Conservation (phyloP, 2,888 invertebrate genomes). For the Aphodius granarius region DNA sequence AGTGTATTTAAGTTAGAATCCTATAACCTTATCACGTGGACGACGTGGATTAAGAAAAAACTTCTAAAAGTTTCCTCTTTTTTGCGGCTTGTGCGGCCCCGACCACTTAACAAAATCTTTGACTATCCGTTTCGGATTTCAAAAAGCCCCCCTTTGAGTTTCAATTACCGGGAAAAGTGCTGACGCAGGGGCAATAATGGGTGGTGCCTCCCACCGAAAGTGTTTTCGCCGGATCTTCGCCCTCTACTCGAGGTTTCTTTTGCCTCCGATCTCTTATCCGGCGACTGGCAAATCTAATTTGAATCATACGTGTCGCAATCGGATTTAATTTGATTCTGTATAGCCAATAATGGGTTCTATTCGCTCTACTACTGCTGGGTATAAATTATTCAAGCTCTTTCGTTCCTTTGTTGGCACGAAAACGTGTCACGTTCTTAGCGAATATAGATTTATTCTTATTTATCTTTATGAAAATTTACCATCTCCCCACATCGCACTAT, state of each 20-base stretch:
- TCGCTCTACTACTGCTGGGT: neutral
- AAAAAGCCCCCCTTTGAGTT: neutral
- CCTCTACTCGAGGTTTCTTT: neutral
- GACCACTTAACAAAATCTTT: neutral
- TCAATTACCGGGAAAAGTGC: neutral
- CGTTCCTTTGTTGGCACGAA: too few species aligned
- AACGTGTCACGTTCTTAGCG: neutral
- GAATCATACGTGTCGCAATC: neutral
- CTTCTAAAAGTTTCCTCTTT: neutral
- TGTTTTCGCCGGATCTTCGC: slow-evolving; percentile 4
- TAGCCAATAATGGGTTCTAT: neutral
- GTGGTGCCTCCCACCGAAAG: too few species aligned
- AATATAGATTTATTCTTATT: neutral
- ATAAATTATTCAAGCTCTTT: neutral
- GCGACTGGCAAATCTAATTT: neutral
- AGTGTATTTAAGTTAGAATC: too few species aligned
- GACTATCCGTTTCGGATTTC: neutral
- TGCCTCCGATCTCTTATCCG: neutral
- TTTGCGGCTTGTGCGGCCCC: neutral
- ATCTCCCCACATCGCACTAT: too few species aligned
- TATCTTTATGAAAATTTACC: neutral
- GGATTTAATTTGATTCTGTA: neutral
- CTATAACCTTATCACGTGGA: too few species aligned
- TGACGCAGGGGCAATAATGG: too few species aligned
- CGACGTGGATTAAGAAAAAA: too few species aligned